Conservation (phyloP, 2,888 invertebrate genomes). For the Mactromeris polynyma region DNA sequence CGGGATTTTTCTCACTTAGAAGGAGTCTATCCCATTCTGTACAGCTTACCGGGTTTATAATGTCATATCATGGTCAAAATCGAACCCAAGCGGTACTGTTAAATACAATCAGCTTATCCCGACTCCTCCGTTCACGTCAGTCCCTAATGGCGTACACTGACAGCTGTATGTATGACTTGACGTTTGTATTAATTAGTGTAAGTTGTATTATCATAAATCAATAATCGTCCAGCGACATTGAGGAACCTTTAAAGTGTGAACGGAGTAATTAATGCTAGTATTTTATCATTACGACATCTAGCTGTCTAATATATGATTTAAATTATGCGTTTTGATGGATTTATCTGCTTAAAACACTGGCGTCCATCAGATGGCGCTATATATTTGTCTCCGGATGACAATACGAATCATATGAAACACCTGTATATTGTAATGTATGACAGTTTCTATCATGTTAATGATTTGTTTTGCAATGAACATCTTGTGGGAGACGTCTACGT, state of each 20-base stretch:
- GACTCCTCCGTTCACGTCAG: neutral
- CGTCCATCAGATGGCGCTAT: constrained; percentile 33
- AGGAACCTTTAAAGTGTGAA: constrained; percentile 54
- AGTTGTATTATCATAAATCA: neutral
- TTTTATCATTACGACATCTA: constrained; percentile 50
- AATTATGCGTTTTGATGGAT: constrained; percentile 37
- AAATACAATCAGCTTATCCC: neutral
- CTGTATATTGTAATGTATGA: constrained; percentile 39
- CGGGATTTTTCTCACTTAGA: too few relatives aligned
- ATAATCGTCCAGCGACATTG: constrained; percentile 23
- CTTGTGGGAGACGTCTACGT: constrained; percentile 34
- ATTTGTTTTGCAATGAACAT: constrained; percentile 46
- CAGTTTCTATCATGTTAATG: constrained; percentile 41
- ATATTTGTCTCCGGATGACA: constrained; percentile 46
- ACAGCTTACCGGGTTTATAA: too few relatives aligned
- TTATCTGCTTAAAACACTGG: constrained; percentile 43
- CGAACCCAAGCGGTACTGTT: neutral
- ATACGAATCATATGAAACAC: constrained; percentile 47
- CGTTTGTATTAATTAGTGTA: neutral
- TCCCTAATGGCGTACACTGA: neutral
- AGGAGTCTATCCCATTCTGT: too few relatives aligned
- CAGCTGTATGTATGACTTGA: neutral
- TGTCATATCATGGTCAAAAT: neutral
- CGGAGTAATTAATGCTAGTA: constrained; percentile 30
- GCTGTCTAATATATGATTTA: constrained; percentile 48